phyloP scores from a whole-genome alignment of 2,797 vertebrate genomes.

The Anas bernieri region DNA sequence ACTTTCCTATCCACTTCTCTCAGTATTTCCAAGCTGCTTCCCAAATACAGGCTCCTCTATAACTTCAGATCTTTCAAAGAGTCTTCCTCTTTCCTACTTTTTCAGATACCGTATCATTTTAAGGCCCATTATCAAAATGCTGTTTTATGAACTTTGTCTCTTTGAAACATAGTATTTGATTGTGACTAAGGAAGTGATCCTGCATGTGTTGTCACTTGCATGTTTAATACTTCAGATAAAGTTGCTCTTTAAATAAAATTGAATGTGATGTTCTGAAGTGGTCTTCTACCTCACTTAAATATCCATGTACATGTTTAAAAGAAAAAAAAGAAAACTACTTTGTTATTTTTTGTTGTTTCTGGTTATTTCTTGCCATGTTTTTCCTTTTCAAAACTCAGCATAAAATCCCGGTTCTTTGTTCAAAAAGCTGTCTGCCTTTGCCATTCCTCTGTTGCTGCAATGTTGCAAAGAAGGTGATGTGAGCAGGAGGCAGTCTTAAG shows the following conservation, averaged over 20 bases:
- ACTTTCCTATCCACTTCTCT: neutral
- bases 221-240: slow-evolving; percentile 3
- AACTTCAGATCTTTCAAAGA: neutral
- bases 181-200: slow-evolving; percentile 5
- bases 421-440: neutral
- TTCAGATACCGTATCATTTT: neutral
- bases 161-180: neutral
- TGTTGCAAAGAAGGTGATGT: neutral
- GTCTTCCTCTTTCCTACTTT: neutral
- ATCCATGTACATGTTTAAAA: neutral
- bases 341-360: neutral
- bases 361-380: neutral
- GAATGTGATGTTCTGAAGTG: slow-evolving; percentile 3
- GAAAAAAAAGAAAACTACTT: neutral
- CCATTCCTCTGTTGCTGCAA: neutral
- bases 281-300: slow-evolving; percentile 48
- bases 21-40: slow-evolving; percentile 2
- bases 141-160: neutral
- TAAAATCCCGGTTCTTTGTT: neutral
- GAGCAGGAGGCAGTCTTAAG: neutral
- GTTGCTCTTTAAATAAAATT: slow-evolving; percentile 36
- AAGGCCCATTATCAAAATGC: neutral
- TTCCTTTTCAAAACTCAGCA: neutral
- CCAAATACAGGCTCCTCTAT: neutral
- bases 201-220: neutral